Evolutionary conservation across 2,113 vertebrate genomes (phyloP), one percentile per base, ranked within the genome.

Genomic region (Cheilinus undulatus): DNA sequence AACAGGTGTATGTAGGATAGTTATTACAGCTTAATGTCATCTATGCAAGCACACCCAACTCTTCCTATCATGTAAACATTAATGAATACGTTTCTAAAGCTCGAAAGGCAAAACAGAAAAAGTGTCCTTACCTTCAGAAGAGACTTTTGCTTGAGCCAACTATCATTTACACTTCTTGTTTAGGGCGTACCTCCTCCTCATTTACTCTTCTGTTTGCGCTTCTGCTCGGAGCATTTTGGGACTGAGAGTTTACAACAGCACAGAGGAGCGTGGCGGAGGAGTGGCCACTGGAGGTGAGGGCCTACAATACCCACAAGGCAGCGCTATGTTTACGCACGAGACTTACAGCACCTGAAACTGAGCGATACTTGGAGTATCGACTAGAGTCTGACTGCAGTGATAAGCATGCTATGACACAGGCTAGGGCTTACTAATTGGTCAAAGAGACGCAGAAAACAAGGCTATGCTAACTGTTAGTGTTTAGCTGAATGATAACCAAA

Each of bases 321-420:
- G 7, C 51, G 10, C 20, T 7, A 0, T 58, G 74, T 84, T 80
- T 83, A 85, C 64, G 65, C 79, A 45, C 7, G 14, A 22, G 46
- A 34, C 24, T 87, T 73, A 17, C 34, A 67, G 86, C 86, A 89
- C 92, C 92, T 93, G 93, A 93, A 93, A 94, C 93, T 69, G n/a
- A 57, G 58, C 34, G 59, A 53, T 67, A 76, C 62, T 65, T 60
- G 81, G 30, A 30, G 92, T 94, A 93, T 94, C 92, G 92, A 72
- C 78, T 20, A 70, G 54, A 76, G 36, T 1, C 1, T 14, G 23
- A 50, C 17, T 5, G 36, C 4, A 26, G 28, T 4, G 86, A 76
- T 76, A 86, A 82, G 67, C 49, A 3, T 1, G 34, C 24, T 22
- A 1, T n/a, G 4, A 14, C 26, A 8, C 23, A 20, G 28, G 7